These are phyloP conservation scores for Pelmatolapia mariae DNA, from an alignment of 2,113 vertebrate genomes.

Conservation along the genomic window DNA sequence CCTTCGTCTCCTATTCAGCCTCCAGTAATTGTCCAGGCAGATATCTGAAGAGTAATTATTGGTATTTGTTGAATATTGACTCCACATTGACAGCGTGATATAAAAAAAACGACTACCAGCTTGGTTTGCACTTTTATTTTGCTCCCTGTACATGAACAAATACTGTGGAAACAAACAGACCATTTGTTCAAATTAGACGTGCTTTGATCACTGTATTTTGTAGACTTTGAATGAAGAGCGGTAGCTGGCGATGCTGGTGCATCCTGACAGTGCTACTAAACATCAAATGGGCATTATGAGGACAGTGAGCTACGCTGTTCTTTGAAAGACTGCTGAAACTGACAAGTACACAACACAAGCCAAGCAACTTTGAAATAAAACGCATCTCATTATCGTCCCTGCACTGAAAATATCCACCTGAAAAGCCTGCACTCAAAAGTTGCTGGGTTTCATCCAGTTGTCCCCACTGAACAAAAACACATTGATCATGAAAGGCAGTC, in stretches of 20 bases:
- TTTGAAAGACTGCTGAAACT: constrained; percentile 17
- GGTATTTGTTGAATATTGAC: constrained; percentile 3
- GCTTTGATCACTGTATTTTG: constrained; percentile 33
- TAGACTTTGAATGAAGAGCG: constrained; percentile 10
- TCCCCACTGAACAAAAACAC: not conserved
- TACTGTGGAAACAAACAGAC: not conserved
- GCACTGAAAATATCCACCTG: not conserved
- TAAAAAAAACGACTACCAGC: not conserved
- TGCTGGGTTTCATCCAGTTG: not conserved
- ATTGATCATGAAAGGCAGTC: not conserved
- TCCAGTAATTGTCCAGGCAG: not conserved
- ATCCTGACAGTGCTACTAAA: constrained; percentile 11
- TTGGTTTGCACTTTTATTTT: not conserved
- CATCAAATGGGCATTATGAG: constrained; percentile 37
- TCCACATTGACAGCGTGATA: not conserved
- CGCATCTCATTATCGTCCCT: not conserved
- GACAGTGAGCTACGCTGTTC: not conserved
- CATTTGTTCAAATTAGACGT: constrained; percentile 23
- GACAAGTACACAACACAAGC: constrained; percentile 8
- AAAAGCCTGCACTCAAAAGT: not conserved
- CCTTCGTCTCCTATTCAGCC: not conserved
- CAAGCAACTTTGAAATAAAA: constrained; percentile 17
- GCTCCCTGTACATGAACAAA: not conserved
- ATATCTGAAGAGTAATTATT: constrained; percentile 5
- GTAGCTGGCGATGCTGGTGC: not conserved